Conservation (phyloP, 2,113 vertebrate species). For the Carettochelys insculpta region DNA sequence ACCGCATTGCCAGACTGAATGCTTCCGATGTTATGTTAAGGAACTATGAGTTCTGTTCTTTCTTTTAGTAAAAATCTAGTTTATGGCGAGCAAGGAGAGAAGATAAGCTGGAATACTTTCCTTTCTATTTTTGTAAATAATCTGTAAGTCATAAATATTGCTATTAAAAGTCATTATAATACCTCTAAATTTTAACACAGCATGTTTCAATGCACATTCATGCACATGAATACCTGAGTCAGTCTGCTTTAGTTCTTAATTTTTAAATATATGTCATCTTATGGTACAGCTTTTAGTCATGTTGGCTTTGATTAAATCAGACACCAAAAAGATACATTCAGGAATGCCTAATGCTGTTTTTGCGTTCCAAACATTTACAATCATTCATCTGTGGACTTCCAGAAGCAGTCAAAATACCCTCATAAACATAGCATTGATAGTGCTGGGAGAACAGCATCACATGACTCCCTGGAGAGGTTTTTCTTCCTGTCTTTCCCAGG, state of each 20-base stretch:
- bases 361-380: background rate
- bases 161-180: background rate
- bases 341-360: background rate
- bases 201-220: too few relatives aligned
- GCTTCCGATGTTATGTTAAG: constrained; percentile 25
- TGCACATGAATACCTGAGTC: accelerated
- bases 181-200: background rate
- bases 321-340: background rate
- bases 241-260: background rate
- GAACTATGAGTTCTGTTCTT: background rate
- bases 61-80: background rate
- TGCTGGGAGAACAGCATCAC: too few relatives aligned
- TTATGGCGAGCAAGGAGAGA: background rate
- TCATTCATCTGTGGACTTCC: too few relatives aligned
- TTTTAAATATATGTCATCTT: background rate
- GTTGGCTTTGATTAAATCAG: constrained; percentile 9
- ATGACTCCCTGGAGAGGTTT: too few relatives aligned
- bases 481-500: too few relatives aligned
- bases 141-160: background rate
- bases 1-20: background rate
- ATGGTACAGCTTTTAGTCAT: background rate
- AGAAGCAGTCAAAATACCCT: too few relatives aligned
- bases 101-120: background rate
- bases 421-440: too few relatives aligned
- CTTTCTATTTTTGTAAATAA: background rate